Conservation (phyloP, 2,113 vertebrate species). For the Tyto alba region DNA sequence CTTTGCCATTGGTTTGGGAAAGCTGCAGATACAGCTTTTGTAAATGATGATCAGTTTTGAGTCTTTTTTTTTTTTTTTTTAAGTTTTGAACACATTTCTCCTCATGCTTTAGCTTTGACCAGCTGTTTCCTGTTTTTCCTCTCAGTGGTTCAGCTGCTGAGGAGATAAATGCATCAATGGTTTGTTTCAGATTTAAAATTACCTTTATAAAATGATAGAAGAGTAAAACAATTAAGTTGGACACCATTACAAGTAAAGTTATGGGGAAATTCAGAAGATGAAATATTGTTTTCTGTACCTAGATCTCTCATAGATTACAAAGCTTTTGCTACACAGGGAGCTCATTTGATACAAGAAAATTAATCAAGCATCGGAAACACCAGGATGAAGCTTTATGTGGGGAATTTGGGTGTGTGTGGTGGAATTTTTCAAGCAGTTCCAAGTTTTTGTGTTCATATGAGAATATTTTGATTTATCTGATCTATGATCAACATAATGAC, state of each 20-base stretch:
- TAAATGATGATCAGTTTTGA: not conserved
- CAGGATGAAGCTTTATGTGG: not conserved
- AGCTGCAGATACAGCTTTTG: not conserved
- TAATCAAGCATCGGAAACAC: not conserved
- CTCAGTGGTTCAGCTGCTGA: not conserved
- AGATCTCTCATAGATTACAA: not conserved
- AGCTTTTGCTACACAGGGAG: not conserved
- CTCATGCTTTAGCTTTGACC: not conserved
- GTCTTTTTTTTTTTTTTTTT: not conserved
- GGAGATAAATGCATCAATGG: not conserved
- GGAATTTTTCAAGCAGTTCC: conserved; percentile 10
- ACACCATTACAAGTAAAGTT: not conserved
- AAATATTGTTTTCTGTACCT: not conserved
- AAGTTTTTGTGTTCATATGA: not conserved
- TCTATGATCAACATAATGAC: not conserved
- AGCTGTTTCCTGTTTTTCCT: conserved; percentile 62
- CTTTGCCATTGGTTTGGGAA: not conserved
- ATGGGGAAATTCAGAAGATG: not conserved
- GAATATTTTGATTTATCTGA: not conserved
- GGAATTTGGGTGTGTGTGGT: not conserved
- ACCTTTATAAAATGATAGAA: not conserved
- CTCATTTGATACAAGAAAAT: not conserved
- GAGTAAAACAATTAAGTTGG: not conserved
- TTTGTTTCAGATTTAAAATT: conserved; percentile 3
- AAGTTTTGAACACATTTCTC: not conserved